Evolutionary conservation across 2,797 vertebrate species (phyloP).

Genomic region (Fringilla coelebs): DNA sequence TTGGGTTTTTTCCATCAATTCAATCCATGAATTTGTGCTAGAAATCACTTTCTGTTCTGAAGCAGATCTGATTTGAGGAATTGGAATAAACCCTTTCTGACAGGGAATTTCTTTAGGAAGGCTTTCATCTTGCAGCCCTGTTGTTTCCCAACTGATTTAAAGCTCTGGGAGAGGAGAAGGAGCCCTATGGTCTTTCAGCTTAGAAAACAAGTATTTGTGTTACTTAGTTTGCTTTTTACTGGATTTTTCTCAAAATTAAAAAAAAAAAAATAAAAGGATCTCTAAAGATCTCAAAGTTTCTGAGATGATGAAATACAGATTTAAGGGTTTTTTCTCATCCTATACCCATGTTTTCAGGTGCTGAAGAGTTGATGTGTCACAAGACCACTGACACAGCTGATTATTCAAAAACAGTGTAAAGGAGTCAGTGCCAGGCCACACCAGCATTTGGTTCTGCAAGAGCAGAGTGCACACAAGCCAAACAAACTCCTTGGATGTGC

Average conservation of each 20-base stretch:
- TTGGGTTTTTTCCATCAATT: not conserved
- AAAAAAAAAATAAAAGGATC: too few species aligned
- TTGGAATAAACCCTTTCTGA: not conserved
- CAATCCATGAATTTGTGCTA: not conserved
- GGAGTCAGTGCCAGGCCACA: not conserved
- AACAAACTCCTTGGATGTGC: not conserved
- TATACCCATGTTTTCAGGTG: not conserved
- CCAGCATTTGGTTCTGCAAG: rapidly evolving
- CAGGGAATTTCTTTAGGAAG: not conserved
- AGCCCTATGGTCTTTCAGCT: not conserved
- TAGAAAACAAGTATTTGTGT: not conserved
- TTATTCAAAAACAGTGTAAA: rapidly evolving
- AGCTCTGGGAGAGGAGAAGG: not conserved
- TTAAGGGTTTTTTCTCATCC: not conserved
- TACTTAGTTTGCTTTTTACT: not conserved
- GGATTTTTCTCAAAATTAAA: not conserved
- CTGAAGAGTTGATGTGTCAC: not conserved
- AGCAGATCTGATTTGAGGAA: not conserved
- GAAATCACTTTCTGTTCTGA: not conserved
- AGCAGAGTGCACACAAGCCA: not conserved
- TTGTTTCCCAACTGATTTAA: not conserved
- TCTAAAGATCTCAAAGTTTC: not conserved
- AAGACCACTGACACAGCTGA: not conserved
- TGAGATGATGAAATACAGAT: not conserved
- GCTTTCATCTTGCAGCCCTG: not conserved